Conservation (phyloP, 2,888 invertebrate genomes). For the Odiellus spinosus region DNA sequence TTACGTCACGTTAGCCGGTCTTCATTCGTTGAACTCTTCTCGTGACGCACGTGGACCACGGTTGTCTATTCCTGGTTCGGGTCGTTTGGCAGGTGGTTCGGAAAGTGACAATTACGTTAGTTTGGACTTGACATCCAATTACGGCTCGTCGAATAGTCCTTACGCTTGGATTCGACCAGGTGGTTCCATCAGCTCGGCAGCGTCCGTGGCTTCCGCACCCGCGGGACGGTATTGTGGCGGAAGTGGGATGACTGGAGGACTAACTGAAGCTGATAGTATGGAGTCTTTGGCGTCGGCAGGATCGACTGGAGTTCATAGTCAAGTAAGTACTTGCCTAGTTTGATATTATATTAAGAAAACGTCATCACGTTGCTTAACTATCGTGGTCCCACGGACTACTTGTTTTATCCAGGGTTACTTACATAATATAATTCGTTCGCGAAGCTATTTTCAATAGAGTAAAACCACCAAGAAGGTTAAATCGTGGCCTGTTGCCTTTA, state of each 20-base stretch:
- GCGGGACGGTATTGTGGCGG: conserved; percentile 1
- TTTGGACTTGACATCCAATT: conserved; percentile 7
- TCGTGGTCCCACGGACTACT: neutral
- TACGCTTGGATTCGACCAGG: conserved; percentile 21
- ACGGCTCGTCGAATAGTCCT: neutral
- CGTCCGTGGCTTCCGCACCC: conserved; percentile 10
- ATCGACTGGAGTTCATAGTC: conserved; percentile 28
- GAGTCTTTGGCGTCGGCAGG: conserved; percentile 35
- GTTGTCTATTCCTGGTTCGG: conserved; percentile 4
- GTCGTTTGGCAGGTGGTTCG: neutral
- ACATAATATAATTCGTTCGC: neutral
- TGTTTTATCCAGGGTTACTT: conserved; percentile 27
- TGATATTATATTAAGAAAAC: neutral
- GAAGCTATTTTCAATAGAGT: neutral
- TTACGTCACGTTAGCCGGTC: conserved; percentile 8
- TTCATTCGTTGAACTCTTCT: neutral
- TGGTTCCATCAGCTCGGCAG: conserved; percentile 14
- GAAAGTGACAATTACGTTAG: conserved; percentile 14
- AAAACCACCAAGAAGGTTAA: too few relatives aligned
- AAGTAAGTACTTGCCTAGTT: too few relatives aligned
- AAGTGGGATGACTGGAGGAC: conserved; percentile 30
- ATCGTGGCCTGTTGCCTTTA: too few relatives aligned
- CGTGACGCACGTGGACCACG: conserved; percentile 4
- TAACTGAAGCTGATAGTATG: conserved; percentile 81
- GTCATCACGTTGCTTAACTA: neutral